Evolutionary conservation across 2,888 invertebrate species (phyloP).

Genomic region (Drosophila anomalata): DNA sequence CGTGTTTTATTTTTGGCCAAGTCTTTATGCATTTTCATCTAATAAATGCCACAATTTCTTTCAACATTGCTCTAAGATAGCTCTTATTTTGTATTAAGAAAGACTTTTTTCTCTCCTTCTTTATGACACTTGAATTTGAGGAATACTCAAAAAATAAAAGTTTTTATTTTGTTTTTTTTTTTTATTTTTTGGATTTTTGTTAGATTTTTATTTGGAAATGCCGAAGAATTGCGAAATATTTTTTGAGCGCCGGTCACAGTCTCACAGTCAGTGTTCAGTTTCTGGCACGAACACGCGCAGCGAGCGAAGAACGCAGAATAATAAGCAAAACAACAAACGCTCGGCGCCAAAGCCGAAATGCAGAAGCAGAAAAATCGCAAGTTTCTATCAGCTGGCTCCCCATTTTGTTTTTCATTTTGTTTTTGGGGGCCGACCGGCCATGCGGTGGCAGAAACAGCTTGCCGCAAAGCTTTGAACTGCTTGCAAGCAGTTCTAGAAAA

Average conservation of each 20-base stretch:
- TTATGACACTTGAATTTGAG: conserved; percentile 55
- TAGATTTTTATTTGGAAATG: conserved; percentile 52
- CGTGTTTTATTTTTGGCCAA: conserved; percentile 82
- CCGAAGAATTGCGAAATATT: conserved; percentile 43
- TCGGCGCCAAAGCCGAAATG: conserved; percentile 47
- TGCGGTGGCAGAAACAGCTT: conserved; percentile 17
- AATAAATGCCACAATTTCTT: conserved; percentile 60
- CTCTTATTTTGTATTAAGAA: conserved; percentile 23
- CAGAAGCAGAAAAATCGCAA: conserved; percentile 40
- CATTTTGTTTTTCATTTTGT: conserved; percentile 4
- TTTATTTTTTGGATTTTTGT: conserved; percentile 33
- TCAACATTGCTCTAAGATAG: conserved; percentile 44
- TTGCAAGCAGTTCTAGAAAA: conserved; percentile 1
- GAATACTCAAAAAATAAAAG: conserved; percentile 18
- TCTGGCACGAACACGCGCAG: conserved; percentile 50
- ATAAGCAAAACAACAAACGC: conserved; percentile 55
- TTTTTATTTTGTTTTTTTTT: conserved; percentile 22
- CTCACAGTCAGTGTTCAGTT: conserved; percentile 30
- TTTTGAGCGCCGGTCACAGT: conserved; percentile 72
- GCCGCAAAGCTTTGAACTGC: conserved; percentile 28
- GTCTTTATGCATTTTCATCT: conserved; percentile 83
- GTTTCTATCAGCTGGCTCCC: conserved; percentile 34
- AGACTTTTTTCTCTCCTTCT: conserved; percentile 45
- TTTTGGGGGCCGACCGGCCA: conserved; percentile 11
- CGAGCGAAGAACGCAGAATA: conserved; percentile 57